These are phyloP conservation scores for Podocnemis expansa DNA, from an alignment of 2,113 vertebrate genomes.

Conservation along the genomic window DNA sequence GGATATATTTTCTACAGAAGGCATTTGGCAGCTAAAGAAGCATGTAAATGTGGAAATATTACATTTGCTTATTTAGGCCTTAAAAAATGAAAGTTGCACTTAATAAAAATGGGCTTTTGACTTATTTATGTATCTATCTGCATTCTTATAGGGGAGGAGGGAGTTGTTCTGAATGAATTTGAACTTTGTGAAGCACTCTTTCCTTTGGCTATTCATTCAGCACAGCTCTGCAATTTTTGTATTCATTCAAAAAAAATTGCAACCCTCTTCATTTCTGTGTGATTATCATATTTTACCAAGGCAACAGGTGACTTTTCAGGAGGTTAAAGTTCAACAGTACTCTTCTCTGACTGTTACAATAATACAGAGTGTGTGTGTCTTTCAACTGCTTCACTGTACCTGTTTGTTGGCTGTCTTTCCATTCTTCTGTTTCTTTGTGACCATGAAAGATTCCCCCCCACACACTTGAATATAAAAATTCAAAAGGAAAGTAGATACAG, in stretches of 20 bases:
- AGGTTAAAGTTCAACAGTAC: constrained; percentile 60
- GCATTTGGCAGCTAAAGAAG: accelerated
- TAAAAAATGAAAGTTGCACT: constrained; percentile 33
- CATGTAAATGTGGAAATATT: constrained; percentile 10
- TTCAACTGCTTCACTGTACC: constrained; percentile 1
- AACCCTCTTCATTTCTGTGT: constrained; percentile 37
- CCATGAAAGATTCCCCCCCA: background rate
- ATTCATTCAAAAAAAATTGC: constrained; percentile 49
- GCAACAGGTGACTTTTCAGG: constrained; percentile 45
- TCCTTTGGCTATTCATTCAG: constrained; percentile 57
- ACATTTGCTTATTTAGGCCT: constrained; percentile 2
- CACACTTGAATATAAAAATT: background rate
- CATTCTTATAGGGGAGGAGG: background rate
- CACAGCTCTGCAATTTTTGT: constrained; percentile 6
- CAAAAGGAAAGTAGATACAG: background rate
- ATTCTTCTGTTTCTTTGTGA: constrained; percentile 30
- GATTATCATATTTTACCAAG: constrained; percentile 59
- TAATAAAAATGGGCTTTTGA: constrained; percentile 51
- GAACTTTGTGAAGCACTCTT: constrained; percentile 45
- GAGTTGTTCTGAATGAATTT: constrained; percentile 46
- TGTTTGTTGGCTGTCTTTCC: constrained; percentile 16
- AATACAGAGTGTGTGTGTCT: constrained; percentile 25
- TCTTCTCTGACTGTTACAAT: constrained; percentile 31
- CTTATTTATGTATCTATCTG: constrained; percentile 25
- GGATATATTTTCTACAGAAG: constrained; percentile 7